Evolutionary conservation across 2,888 invertebrate genomes (phyloP), one percentile per base, ranked within the genome.

Genomic region (Dicycla oo): DNA sequence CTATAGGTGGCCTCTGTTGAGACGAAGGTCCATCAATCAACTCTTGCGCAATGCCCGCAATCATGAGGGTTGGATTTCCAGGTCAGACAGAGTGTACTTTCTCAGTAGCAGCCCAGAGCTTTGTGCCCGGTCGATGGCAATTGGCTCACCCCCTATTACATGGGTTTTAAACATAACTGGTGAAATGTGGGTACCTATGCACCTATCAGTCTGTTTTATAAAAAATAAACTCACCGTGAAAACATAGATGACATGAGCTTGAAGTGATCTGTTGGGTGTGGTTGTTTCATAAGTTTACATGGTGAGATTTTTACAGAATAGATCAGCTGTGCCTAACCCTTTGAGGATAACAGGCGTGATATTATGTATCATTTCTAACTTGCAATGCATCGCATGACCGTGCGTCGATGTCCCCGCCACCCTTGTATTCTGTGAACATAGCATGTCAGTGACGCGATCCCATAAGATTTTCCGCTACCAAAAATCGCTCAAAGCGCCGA

Each of bases 21-120:
- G 63, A 82, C 75, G 75, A 68, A 76, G 77, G 65, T 69, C 86
- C 91, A 95, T 95, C 95, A 91, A 95, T 95, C 95, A 94, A 89
- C 84, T 88, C 88, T 94, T 94, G 91, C 87, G 92, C 93, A 94
- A 94, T 84, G 86, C 86, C 87, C 87, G 86, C n/a, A n/a, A 34
- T 2, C 34, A 34, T 34, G 4, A 51, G 23, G 23, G 13, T 51
- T 23, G 23, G n/a, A 49, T 23, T 51, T 0, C 51, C 23, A 23
- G 11, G n/a, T 13, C 23, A 5, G n/a, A 5, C n/a, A 13, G 13
- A 23, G 4, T 51, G 11, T 51, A 49, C 11, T 49, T 49, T 11
- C n/a, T 23, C n/a, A 49, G 11, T 49, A 49, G 49, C 23, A 23
- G 51, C 13, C 23, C 13, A 13, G n/a, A 23, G 49, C 5, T 51